A percentile compares a stretch with the other conserved stretches of the same genome.
Conservation (phyloP, 2,797 vertebrate species). For the Astyanax mexicanus region DNA sequence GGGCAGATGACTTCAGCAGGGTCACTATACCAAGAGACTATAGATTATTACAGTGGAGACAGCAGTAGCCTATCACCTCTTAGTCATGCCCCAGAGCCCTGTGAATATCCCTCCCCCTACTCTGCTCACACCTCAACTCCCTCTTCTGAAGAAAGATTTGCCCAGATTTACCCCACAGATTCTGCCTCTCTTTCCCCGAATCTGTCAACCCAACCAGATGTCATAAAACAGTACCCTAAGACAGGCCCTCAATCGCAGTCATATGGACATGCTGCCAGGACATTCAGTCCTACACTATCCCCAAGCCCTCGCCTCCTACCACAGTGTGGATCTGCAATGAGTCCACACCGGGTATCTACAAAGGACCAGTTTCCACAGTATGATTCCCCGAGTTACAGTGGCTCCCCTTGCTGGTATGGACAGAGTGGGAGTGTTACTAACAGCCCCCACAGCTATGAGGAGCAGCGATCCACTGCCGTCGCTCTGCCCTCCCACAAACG, state of each 20-base stretch:
- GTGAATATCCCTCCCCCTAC: slow-evolving; percentile 95
- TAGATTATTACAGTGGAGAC: slow-evolving; percentile 98
- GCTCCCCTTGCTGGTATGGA: slow-evolving; percentile 94
- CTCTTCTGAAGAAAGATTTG: slow-evolving; percentile 94
- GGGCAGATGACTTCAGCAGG: slow-evolving; percentile 70
- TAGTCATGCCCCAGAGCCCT: slow-evolving; percentile 91
- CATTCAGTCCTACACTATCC: slow-evolving; percentile 95
- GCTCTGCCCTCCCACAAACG: slow-evolving; percentile 81
- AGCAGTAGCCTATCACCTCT: slow-evolving; percentile 97
- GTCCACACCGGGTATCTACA: slow-evolving; percentile 74
- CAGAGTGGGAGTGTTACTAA: slow-evolving; percentile 84
- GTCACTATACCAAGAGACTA: slow-evolving; percentile 90
- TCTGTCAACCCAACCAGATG: slow-evolving; percentile 88
- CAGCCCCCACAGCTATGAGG: slow-evolving; percentile 88
- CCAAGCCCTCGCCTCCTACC: slow-evolving; percentile 86
- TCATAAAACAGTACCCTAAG: slow-evolving; percentile 81
- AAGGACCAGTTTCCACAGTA: slow-evolving; percentile 94
- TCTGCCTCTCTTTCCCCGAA: slow-evolving; percentile 87
- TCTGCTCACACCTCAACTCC: slow-evolving; percentile 97
- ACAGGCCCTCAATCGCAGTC: slow-evolving; percentile 82
- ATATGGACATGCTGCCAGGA: slow-evolving; percentile 83
- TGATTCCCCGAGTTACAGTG: slow-evolving; percentile 95
- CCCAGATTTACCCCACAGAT: slow-evolving; percentile 91
- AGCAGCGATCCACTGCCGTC: slow-evolving; percentile 79
- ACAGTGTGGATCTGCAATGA: slow-evolving; percentile 77